A percentile compares a stretch with the other conserved stretches of the same genome.
These are phyloP conservation scores for Morbakka virulenta DNA, from an alignment of 30 jellyfish, hydroid and myxozoan species.

Conservation along the genomic window DNA sequence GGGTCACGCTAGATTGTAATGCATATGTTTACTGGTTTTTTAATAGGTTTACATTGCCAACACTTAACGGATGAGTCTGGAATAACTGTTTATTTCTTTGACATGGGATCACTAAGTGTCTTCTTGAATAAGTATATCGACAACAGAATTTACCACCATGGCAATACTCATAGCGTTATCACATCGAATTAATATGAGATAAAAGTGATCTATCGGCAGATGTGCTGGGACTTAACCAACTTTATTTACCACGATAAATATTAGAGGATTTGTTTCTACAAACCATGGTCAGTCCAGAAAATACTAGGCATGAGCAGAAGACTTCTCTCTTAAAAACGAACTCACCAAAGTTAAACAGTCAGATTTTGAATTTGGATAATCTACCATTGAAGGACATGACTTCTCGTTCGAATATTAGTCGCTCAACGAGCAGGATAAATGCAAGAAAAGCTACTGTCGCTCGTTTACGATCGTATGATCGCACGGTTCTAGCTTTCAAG, in stretches of 20 bases:
- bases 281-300: not conserved
- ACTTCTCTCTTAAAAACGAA: not conserved
- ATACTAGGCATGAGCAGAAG: not conserved
- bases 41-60: not conserved
- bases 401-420: not conserved
- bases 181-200: not conserved
- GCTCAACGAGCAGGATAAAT: not conserved
- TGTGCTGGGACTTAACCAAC: not conserved
- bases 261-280: not conserved
- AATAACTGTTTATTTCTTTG: too few relatives aligned
- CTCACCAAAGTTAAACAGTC: not conserved
- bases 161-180: not conserved
- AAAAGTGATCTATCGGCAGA: not conserved
- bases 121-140: not conserved
- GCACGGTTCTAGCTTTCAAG: constrained; percentile 60
- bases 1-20: not conserved
- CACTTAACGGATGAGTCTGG: too few relatives aligned
- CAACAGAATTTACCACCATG: not conserved
- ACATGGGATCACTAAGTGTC: not conserved
- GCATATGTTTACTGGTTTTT: not conserved
- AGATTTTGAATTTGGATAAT: not conserved
- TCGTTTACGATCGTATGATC: constrained; percentile 21
- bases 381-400: not conserved
- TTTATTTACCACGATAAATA: not conserved
- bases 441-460: not conserved